Evolutionary conservation across 1,140 invertebrate genomes (phyloP), one percentile per base, ranked within the genome.

Genomic region (Lasioglossum baleicum): DNA sequence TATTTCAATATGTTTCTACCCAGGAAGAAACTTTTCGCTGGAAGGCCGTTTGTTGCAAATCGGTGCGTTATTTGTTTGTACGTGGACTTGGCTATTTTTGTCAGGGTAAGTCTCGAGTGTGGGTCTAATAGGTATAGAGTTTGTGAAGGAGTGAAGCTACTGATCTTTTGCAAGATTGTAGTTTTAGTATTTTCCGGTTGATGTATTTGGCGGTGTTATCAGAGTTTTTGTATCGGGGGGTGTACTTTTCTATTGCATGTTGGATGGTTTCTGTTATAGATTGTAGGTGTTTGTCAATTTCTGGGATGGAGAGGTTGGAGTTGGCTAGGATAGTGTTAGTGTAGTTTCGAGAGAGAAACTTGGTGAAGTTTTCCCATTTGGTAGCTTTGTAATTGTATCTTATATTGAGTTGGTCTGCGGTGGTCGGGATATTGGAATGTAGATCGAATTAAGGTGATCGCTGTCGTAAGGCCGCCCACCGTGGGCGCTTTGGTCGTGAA

Each of bases 81-180:
- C 2, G 6, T 7, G 15, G n/a, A 5, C 42, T 64, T 44, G 42
- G n/a, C 7, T 64, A 17, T 35, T 15, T 64, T 40, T 15, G 31
- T 20, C 1, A 35, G 0, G 35, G 1, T 0, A 1, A 40, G 11
- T 2, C 7, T 40, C 0, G 5, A 20, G 11, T 4, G 0, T 0
- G 63, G 63, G 17, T 64, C 31, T 0, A 5, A 2, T 1, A 40
- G 0, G 20, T n/a, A n/a, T 40, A 35, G 0, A 64, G 13, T 0
- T 42, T 3, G 17, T 64, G 63, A 0, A 64, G 31, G 3, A 64
- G 4, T 1, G 35, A 40, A 3, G 42, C 63, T 20, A 40, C 0
- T 0, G 11, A 7, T 0, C 31, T 13, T 40, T 64, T 40, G 10
- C 0, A 0, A 42, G 3, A 42, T 64, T 64, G 63, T 0, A 64